Base-by-base conservation (phyloP, 2,888 invertebrate genomes). In the Brachypterus glaber region DNA sequence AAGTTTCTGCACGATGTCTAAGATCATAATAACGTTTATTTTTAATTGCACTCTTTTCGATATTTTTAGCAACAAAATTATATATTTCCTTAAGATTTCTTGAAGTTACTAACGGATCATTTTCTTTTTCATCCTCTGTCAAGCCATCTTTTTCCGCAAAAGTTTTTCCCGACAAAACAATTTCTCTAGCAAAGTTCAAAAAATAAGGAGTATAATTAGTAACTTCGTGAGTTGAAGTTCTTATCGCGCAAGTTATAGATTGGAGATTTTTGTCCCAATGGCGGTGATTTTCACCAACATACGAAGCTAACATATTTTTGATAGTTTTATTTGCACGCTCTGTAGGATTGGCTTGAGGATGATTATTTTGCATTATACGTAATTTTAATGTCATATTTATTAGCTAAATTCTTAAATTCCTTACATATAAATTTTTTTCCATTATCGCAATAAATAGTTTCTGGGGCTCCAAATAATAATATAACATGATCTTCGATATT, bases 11-110 rank as follows among this genome's bases (percentile, higher is more conserved):
- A 9, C 35, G 18, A 15, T 30, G 16, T 4, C 39, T 11, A 11
- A 39, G 25, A 39, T 39, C 21, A 30, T 35, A 35, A 27, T n/a
- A n/a, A 17, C 12, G 37, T 40, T 11, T 29, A 21, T 17, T 44
- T 26, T 37, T 39, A 41, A n/a, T n/a, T n/a, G n/a, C n/a, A n/a
- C n/a, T n/a, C n/a, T n/a, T n/a, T n/a, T n/a, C n/a, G n/a, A n/a
- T n/a, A n/a, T n/a, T n/a, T n/a, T n/a, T n/a, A n/a, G n/a, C n/a
- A n/a, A n/a, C n/a, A n/a, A n/a, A n/a, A n/a, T n/a, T n/a, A n/a
- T n/a, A n/a, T n/a, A n/a, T n/a, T n/a, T n/a, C n/a, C n/a, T n/a
- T n/a, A n/a, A n/a, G n/a, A n/a, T n/a, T n/a, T n/a, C n/a, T n/a
- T n/a, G n/a, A n/a, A n/a, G n/a, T n/a, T n/a, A n/a, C n/a, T n/a